Base-by-base conservation (phyloP, 2,113 vertebrate genomes). In the Sclerurus mexicanus region DNA sequence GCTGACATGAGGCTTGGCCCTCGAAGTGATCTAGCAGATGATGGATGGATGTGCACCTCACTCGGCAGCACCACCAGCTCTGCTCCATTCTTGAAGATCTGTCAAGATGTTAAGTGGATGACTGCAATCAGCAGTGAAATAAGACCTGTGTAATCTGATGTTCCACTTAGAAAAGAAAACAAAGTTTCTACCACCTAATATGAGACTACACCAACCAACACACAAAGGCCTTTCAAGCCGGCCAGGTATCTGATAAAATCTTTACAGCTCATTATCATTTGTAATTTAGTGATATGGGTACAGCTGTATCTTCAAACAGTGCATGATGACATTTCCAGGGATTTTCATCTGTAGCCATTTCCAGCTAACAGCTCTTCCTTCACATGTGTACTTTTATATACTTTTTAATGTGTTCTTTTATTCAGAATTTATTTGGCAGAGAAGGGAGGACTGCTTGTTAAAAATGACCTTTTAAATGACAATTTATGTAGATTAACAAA, bases 71-170 rank as follows among this genome's bases (percentile, higher is more conserved):
- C 97, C 97, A 98, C 74, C 97, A 96, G 97, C 97, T 98, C 98
- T 98, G 95, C 98, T 98, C 98, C 96, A 95, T 98, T 98, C 98
- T 96, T 96, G 97, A 98, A 97, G 96, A 97, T 98, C 98, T 98
- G 98, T 99, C 98, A 98, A 98, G 98, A 97, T 97, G 98, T 99
- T 99, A 99, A 99, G 98, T 99, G 98, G 98, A 98, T 95, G 96
- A 95, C 97, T 97, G 98, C 98, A 98, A 98, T 98, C 98, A 98
- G 98, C 97, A 96, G 96, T 98, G 98, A 99, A 99, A 99, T 98
- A 98, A 98, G 98, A 99, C 98, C 98, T 94, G 97, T 97, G 98
- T 99, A 98, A 98, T 99, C 98, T 98, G 98, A 99, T 99, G 98
- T 98, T 98, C 98, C 98, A 98, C 98, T 98, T 98, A 98, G 96